Conservation (phyloP, 2,113 vertebrate genomes). For the Odocoileus hemionus region DNA sequence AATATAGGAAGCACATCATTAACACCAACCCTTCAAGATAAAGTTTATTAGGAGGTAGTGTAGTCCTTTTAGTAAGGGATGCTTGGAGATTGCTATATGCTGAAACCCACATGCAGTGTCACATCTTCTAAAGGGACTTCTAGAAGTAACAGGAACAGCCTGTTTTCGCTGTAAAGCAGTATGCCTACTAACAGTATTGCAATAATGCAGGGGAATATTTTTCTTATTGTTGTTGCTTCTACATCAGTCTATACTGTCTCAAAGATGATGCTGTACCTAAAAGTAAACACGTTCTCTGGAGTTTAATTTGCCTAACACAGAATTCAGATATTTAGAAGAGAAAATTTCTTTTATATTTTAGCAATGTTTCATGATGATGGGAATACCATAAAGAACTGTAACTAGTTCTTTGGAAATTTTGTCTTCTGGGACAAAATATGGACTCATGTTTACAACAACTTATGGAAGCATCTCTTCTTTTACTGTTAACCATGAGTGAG, state of each 20-base stretch:
- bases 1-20: conserved; percentile 66
- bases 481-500: neutral
- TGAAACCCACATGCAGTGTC: neutral
- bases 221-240: neutral
- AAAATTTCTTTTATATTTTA: neutral
- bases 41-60: conserved; percentile 58
- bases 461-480: neutral
- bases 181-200: neutral
- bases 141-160: neutral
- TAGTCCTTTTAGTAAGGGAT: conserved; percentile 41
- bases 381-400: neutral
- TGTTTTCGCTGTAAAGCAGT: neutral
- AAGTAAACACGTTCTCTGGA: neutral
- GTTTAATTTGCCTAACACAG: neutral
- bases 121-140: neutral
- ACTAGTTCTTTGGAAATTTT: neutral
- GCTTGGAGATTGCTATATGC: neutral
- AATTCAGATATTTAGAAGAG: neutral
- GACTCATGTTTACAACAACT: neutral
- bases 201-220: neutral
- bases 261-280: neutral
- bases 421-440: neutral
- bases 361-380: neutral
- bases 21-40: conserved; percentile 58
- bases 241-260: neutral